Base-by-base conservation (phyloP, 1,140 invertebrate species). In the Anoplophora glabripennis region DNA sequence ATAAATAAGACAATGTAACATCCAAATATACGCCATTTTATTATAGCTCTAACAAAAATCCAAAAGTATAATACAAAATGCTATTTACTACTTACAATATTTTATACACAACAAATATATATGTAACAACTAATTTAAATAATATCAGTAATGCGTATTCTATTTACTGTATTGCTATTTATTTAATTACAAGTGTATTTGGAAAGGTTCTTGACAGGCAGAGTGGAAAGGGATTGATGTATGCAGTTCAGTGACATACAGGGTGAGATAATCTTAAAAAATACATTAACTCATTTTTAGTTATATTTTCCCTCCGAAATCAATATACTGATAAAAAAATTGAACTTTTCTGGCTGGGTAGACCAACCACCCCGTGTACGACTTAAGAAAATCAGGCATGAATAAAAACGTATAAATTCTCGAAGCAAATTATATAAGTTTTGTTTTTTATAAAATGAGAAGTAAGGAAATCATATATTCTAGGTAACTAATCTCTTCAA, bases 11-110 rank as follows among this genome's bases (percentile, higher is more conserved):
- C 10, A 60, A 45, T 63, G 53, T 74, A 76, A 76, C 74, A 76
- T 76, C 70, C 73, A 76, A 76, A 76, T 75, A 76, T 76, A 76
- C 70, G 73, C 72, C 72, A 73, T 75, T 76, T 76, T 76, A 76
- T 75, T 76, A 71, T 71, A 75, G 72, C 72, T 68, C 73, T 74
- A 76, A 76, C 71, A 72, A 75, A 65, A 75, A 69, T 67, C 54
- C 65, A 73, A 68, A 72, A 73, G 66, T 73, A 75, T 74, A 74
- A 72, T 75, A 75, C 71, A 75, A 75, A 75, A 74, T 61, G 53
- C 72, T 75, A 75, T 56, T 52, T 65, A 42, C 64, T 65, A 65
- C 56, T 59, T 56, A 60, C 40, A 17, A 36, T 57, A 45, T 49
- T 72, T 75, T 74, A 68, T 75, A 74, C 72, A 75, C 68, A 75